These are phyloP conservation scores for Campoplex nolae DNA, from an alignment of 2,888 invertebrate genomes.

Conservation along the genomic window DNA sequence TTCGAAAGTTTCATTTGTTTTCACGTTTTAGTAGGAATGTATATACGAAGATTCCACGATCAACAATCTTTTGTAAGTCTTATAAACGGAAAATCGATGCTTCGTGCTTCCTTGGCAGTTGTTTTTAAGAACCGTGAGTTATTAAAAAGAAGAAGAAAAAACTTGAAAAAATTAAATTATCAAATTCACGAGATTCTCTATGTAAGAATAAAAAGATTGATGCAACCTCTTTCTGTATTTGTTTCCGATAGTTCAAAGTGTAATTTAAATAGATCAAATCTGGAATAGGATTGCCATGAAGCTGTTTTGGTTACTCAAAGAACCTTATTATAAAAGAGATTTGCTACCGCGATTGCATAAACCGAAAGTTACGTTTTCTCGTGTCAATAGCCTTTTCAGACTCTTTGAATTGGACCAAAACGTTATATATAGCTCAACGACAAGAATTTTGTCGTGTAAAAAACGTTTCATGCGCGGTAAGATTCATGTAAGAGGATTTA, in stretches of 20 bases:
- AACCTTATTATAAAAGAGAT: neutral
- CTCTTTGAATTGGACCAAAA: conserved; percentile 3
- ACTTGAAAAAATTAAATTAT: too few relatives aligned
- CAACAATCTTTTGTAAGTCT: neutral
- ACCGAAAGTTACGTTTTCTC: neutral
- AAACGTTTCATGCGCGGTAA: neutral
- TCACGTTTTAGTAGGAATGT: neutral
- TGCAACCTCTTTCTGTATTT: neutral
- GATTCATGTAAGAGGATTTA: conserved; percentile 8
- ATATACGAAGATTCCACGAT: neutral
- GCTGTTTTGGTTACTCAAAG: neutral
- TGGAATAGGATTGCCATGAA: neutral
- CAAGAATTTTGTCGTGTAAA: neutral
- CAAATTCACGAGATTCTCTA: neutral
- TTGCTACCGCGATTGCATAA: neutral
- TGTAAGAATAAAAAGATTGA: neutral
- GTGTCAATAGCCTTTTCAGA: neutral
- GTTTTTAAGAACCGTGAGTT: neutral
- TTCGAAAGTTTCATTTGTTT: neutral
- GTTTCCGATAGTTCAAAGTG: neutral
- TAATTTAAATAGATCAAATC: neutral
- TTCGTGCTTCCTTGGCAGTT: neutral
- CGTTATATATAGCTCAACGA: conserved; percentile 3
- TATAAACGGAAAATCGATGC: neutral
- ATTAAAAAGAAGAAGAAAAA: too few relatives aligned